phyloP scores from a whole-genome alignment of 2,797 vertebrate species.

The Clarias fuscus region DNA sequence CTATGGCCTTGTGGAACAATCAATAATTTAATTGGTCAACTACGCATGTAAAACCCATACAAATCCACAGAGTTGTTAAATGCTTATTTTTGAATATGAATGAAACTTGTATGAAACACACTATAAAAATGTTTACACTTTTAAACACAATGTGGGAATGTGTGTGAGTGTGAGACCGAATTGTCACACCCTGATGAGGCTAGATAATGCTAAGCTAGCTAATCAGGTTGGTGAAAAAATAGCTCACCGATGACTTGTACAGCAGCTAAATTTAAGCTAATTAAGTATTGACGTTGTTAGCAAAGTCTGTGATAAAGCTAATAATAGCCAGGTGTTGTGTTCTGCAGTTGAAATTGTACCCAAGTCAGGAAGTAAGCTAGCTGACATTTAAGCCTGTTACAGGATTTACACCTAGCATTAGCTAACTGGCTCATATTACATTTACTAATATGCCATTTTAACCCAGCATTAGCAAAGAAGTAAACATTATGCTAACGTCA shows the following conservation, averaged over 20 bases:
- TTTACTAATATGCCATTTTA: not conserved
- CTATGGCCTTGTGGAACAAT: slow-evolving; percentile 10
- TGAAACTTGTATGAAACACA: not conserved
- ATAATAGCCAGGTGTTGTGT: not conserved
- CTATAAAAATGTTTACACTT: not conserved
- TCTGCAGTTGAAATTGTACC: not conserved
- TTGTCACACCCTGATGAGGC: not conserved
- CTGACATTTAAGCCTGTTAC: not conserved
- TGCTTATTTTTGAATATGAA: not conserved
- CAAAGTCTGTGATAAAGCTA: not conserved
- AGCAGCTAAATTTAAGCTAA: not conserved
- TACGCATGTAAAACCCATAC: not conserved
- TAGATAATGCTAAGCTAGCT: not conserved
- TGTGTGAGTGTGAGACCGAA: not conserved
- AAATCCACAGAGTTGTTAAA: not conserved
- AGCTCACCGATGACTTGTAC: not conserved
- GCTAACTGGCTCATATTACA: not conserved
- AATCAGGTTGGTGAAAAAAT: not conserved
- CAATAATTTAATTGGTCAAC: slow-evolving; percentile 12
- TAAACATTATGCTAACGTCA: not conserved
- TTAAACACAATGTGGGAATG: not conserved
- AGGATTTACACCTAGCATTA: not conserved
- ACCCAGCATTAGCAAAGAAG: not conserved
- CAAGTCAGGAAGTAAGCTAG: not conserved
- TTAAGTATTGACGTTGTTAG: not conserved